These are phyloP conservation scores for human DNA, from an alignment of 2,113 vertebrate species.

Conservation along the genomic window GRCh38 chr2:231122001-231122500, in stretches of 20 bases:
- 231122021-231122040: slow-evolving; percentile 60
- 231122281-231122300: background rate
- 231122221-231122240: background rate
- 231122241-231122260: background rate
- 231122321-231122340: slow-evolving; percentile 27
- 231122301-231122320: background rate
- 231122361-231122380: slow-evolving; percentile 27
- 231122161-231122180: background rate
- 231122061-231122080: slow-evolving; percentile 73
- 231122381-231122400: background rate
- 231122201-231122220: background rate
- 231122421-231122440: slow-evolving; percentile 13
- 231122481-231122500: slow-evolving; percentile 5
- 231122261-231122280: background rate
- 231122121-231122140: slow-evolving; percentile 8
- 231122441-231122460: slow-evolving; percentile 3
- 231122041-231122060: slow-evolving; percentile 69
- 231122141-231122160: background rate
- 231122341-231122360: background rate
- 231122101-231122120: slow-evolving; percentile 73
- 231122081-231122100: slow-evolving; percentile 52
- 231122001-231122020: slow-evolving; percentile 41
- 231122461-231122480: background rate
- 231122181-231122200: background rate
- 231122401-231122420: slow-evolving; percentile 43